Base-by-base conservation (phyloP, 2,888 invertebrate species). In the Lysandra coridon region DNA sequence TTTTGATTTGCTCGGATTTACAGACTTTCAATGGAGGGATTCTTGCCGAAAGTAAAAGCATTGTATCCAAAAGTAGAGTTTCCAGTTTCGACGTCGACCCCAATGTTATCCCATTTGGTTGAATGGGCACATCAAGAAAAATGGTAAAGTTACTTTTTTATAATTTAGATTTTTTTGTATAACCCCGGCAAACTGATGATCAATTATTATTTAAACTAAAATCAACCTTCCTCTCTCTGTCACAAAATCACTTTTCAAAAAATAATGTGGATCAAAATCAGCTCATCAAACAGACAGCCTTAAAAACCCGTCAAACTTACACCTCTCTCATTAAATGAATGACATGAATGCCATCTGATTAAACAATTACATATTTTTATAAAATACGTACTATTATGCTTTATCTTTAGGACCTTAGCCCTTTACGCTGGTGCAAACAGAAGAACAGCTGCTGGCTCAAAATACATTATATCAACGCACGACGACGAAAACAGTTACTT, bases 31-130 rank as follows among this genome's bases (percentile, higher is more conserved):
- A 95, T 96, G 84, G 95, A 95, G 81, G 99, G 99, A 4, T 90
- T 96, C 49, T 96, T 96, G 81, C 96, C 97, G 1, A 95, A 96
- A 83, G 88, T 98, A 1, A 92, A 96, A 10, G 95, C 95, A 14
- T 88, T 99, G 0, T 98, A 98, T 88, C 97, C 98, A 0, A 89
- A 95, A 80, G 92, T 98, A 0, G 87, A 96, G 79, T 98, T 96
- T 85, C 99, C 99, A 0, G 98, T 99, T 0, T 97, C 98, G 0
- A 95, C 97, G 14, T 97, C 97, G 53, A 99, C 99, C 0, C 97
- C 97, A 0, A 96, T 97, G 95, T 95, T 99, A 37, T 96, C 97
- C 0, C 96, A 98, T 12, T 90, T 97, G 14, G 95, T 98, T n/a
- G 95, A 96, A 83, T 98, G 98, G 98, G 97, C 98, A 81, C 98